Evolutionary conservation across 2,888 invertebrate genomes (phyloP), one percentile per base, ranked within the genome.

Genomic region (Minunthozetes semirufus): DNA sequence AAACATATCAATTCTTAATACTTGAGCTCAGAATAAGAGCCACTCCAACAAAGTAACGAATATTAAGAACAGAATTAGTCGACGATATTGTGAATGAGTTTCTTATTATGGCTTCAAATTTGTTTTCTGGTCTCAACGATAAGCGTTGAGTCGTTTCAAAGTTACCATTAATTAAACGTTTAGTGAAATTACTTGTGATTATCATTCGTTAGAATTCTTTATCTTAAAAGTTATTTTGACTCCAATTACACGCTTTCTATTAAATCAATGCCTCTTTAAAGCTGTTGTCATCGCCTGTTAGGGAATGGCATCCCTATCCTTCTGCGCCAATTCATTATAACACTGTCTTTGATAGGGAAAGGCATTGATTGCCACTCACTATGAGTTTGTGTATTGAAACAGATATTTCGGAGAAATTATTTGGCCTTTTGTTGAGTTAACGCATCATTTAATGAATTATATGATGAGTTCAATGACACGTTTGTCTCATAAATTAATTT

Each of bases 401-500:
- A 15, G 13, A 29, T 33, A 61, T 61, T 29, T 61, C 6, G 27
- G 25, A 27, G 4, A 27, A 59, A 25, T 13, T 27, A 11, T 27
- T 59, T 27, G 2, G 4, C n/a, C 15, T 33, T 68, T 38, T 46
- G 38, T 68, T 68, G 68, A 68, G 42, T 68, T 68, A 46, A 42
- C 38, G 68, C 68, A 5, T 68, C 68, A 68, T 29, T 46, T 42
- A 68, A 29, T 61, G n/a, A 33, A 61, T 33, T 68, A 19, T 22
- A 42, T 42, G 68, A 38, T 68, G 46, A 42, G 42, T 68, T 68
- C 42, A 68, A 68, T 22, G 68, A 68, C 68, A 68, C 68, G 46
- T 68, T 68, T 68, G 68, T 38, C 42, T 46, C 42, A 68, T 68
- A 68, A 68, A 68, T 68, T 68, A 68, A 42, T 68, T 68, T 68